Conservation (phyloP, 2,113 vertebrate genomes). For the Syrmaticus mikado region DNA sequence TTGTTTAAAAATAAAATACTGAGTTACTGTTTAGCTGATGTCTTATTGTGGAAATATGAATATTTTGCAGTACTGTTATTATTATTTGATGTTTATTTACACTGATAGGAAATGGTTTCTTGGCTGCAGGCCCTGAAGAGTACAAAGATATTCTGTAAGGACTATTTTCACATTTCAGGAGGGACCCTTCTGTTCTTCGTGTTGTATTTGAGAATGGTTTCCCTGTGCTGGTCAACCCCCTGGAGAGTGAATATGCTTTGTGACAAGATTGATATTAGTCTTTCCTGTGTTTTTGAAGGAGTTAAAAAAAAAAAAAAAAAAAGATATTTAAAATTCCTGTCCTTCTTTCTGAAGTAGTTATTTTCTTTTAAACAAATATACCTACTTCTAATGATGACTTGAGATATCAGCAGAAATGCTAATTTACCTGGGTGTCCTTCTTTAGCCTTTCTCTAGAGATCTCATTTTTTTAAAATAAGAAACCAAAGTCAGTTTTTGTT, state of each 20-base stretch:
- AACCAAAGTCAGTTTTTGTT: not conserved
- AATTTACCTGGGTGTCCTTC: not conserved
- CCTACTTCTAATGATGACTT: not conserved
- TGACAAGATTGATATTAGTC: not conserved
- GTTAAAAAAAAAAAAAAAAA: no score
- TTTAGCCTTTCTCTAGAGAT: not conserved
- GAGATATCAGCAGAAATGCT: not conserved
- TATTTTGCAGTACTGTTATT: not conserved
- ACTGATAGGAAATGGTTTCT: not conserved
- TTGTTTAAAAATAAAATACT: not conserved
- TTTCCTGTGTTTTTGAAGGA: not conserved
- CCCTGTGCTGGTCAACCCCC: not conserved
- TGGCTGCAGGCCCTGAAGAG: not conserved
- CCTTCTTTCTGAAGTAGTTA: not conserved
- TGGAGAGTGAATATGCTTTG: not conserved
- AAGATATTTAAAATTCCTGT: not conserved
- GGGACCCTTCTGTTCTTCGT: accelerated
- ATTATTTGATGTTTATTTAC: not conserved
- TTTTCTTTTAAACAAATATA: not conserved
- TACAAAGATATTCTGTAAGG: not conserved
- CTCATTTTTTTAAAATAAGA: not conserved
- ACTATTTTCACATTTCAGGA: not conserved
- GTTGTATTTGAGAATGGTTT: not conserved
- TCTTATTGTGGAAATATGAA: not conserved
- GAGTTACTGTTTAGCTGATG: not conserved